Evolutionary conservation across 2,113 vertebrate genomes (phyloP).

Genomic region (Alaudala cheleensis): DNA sequence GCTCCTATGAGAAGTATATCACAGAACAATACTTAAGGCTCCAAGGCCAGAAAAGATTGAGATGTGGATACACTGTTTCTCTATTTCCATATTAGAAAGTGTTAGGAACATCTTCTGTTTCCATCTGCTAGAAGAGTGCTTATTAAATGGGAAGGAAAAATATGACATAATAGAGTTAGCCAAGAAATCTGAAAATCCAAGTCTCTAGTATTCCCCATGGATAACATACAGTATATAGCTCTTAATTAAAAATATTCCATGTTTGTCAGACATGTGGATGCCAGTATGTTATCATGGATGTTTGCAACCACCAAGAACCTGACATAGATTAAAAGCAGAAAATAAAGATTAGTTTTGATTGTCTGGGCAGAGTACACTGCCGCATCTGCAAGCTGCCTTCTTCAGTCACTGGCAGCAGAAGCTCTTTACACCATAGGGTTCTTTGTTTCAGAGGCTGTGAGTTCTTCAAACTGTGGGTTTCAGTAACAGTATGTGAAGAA

Average conservation of each 20-base stretch:
- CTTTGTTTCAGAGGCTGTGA: background rate
- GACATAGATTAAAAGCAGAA: background rate
- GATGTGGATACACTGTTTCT: background rate
- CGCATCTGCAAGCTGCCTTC: background rate
- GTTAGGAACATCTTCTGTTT: background rate
- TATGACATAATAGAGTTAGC: background rate
- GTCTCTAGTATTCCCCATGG: background rate
- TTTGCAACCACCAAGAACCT: background rate
- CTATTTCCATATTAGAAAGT: background rate
- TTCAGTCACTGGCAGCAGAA: background rate
- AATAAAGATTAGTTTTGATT: background rate
- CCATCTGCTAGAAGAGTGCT: background rate
- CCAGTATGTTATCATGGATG: background rate
- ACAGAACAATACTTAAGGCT: background rate
- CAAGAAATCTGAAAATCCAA: background rate
- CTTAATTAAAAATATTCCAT: background rate
- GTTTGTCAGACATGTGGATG: background rate
- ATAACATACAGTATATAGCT: background rate
- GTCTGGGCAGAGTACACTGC: background rate
- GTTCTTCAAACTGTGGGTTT: background rate
- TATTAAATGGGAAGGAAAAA: background rate
- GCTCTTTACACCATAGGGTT: background rate
- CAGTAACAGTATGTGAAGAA: background rate
- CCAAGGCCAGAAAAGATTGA: background rate
- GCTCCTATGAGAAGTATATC: background rate